Conservation (phyloP, 2,888 invertebrate species). For the Hololepta plana region DNA sequence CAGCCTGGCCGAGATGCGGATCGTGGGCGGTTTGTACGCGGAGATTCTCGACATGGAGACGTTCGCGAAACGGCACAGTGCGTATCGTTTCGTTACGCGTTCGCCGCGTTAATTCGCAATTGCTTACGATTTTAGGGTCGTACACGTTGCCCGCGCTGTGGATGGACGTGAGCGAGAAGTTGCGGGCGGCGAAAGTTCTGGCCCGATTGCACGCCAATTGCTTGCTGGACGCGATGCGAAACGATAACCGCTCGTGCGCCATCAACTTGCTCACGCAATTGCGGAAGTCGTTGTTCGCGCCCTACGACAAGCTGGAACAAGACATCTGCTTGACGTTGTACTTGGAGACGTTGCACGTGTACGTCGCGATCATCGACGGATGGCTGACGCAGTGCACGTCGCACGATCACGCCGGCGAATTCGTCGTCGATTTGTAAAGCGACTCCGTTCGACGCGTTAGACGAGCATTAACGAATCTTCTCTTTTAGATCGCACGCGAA, state of each 20-base stretch:
- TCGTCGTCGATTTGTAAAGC: conserved; percentile 19
- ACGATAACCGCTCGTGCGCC: conserved; percentile 13
- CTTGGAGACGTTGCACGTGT: conserved; percentile 20
- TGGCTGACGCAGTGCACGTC: conserved; percentile 21
- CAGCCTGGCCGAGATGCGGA: no score
- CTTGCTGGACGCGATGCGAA: conserved; percentile 12
- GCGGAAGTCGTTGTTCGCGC: conserved; percentile 16
- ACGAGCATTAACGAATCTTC: no score
- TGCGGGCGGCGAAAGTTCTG: neutral
- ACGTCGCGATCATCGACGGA: conserved; percentile 19
- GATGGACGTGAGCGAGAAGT: no score
- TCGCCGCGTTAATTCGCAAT: no score
- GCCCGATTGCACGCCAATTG: neutral
- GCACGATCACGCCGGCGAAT: conserved; percentile 18
- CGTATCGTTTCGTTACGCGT: no score
- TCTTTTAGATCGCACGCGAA: no score
- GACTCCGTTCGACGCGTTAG: neutral
- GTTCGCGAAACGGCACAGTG: no score
- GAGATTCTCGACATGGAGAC: no score
- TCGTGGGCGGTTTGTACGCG: no score
- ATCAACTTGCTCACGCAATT: conserved; percentile 17
- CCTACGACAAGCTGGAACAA: conserved; percentile 18
- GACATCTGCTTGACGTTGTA: conserved; percentile 22
- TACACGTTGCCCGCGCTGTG: no score
- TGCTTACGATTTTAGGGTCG: no score